These are phyloP conservation scores for Dipodomys spectabilis DNA, from an alignment of 2,113 vertebrate genomes.

Conservation along the genomic window DNA sequence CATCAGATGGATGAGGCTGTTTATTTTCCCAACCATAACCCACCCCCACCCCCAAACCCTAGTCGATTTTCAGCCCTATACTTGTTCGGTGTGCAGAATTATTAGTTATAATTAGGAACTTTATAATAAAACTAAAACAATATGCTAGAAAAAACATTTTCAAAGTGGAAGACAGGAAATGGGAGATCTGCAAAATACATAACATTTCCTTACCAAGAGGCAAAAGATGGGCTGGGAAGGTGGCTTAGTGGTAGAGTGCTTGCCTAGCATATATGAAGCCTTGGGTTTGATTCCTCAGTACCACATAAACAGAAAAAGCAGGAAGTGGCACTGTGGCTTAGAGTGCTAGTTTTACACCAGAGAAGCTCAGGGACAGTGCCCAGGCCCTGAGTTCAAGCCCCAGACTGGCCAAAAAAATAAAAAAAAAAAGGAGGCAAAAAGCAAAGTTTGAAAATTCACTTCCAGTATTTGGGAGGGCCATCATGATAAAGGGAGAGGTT, in stretches of 20 bases:
- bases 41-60: neutral
- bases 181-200: neutral
- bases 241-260: too few species aligned
- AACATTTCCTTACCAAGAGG: neutral
- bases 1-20: neutral
- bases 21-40: neutral
- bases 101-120: neutral
- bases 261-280: too few species aligned
- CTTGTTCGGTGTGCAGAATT: neutral
- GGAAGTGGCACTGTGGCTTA: too few species aligned
- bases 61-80: neutral
- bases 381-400: too few species aligned
- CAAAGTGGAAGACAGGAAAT: slow-evolving; percentile 30
- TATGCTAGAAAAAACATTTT: slow-evolving; percentile 10
- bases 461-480: neutral
- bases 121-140: neutral
- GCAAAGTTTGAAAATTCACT: neutral
- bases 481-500: neutral
- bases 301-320: too few species aligned
- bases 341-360: too few species aligned
- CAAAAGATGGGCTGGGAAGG: too few species aligned
- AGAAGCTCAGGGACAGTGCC: too few species aligned
- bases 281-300: too few species aligned
- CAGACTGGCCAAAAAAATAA: too few species aligned
- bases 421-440: slow-evolving; percentile 8